phyloP scores from a whole-genome alignment of 2,888 invertebrate species.

The Flexamia atlantica region DNA sequence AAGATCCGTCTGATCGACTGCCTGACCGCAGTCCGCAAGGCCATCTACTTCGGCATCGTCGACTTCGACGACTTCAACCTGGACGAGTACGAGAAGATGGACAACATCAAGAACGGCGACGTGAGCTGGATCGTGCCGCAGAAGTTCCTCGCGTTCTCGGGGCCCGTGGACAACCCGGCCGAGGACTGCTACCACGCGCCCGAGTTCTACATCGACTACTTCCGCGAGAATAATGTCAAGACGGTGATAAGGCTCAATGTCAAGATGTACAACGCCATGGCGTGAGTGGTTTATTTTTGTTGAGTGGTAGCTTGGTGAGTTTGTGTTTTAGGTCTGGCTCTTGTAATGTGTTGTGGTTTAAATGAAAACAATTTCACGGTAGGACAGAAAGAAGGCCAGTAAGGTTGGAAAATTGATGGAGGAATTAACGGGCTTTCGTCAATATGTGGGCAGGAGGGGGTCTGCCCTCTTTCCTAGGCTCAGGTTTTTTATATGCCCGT shows the following conservation, averaged over 20 bases:
- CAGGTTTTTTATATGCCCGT: no score
- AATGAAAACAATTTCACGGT: no score
- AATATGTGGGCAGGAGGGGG: no score
- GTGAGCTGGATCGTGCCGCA: conserved; percentile 99
- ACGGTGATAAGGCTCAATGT: conserved; percentile 93
- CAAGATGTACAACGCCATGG: conserved; percentile 92
- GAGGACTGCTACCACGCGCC: conserved; percentile 91
- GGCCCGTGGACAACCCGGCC: conserved; percentile 78
- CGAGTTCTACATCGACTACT: conserved; percentile 95
- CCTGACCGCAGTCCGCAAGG: conserved; percentile 91
- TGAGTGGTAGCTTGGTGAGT: no score
- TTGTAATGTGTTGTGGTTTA: no score
- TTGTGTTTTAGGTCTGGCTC: no score
- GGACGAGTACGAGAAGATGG: conserved; percentile 97
- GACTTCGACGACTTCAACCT: conserved; percentile 96
- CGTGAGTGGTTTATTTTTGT: conserved; percentile 72
- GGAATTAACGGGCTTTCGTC: no score
- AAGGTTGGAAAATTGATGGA: no score
- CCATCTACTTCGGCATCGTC: conserved; percentile 91
- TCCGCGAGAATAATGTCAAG: conserved; percentile 89
- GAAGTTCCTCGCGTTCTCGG: conserved; percentile 98
- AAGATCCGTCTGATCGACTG: conserved; percentile 94
- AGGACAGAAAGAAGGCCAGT: no score
- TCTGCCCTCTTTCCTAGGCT: no score
- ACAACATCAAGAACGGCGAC: conserved; percentile 96